Percentiles rank a stretch among this genome's conserved stretches.
phyloP scores from a whole-genome alignment of 2,888 invertebrate genomes.

The Neuroscelio doddi region DNA sequence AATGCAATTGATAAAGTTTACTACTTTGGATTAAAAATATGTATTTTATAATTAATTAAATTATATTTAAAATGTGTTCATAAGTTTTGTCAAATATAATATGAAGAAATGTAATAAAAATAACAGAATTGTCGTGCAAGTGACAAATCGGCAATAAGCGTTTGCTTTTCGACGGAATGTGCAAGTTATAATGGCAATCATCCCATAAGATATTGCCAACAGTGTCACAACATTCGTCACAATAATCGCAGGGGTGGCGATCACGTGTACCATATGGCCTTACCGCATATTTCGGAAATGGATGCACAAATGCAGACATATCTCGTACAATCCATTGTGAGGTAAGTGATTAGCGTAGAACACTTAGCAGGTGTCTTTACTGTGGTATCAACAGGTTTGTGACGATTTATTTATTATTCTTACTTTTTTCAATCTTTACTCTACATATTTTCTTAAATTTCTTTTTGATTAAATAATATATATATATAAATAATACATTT shows the following conservation, averaged over 20 bases:
- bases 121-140: conserved; percentile 90
- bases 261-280: conserved; percentile 91
- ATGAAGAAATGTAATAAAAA: conserved; percentile 8
- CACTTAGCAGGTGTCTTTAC: conserved; percentile 9
- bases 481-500: too few species aligned
- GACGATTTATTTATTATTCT: conserved; percentile 10
- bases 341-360: conserved; percentile 73
- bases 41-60: neutral
- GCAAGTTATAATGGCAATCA: conserved; percentile 96
- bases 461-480: too few species aligned
- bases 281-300: conserved; percentile 92
- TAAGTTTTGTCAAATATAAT: neutral
- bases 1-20: too few species aligned
- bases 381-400: conserved; percentile 25
- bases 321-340: conserved; percentile 94
- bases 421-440: too few species aligned
- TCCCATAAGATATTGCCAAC: conserved; percentile 93
- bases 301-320: conserved; percentile 93
- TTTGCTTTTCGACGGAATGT: conserved; percentile 98
- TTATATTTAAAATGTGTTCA: neutral
- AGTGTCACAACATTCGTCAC: conserved; percentile 91
- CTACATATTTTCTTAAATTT: too few species aligned
- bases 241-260: conserved; percentile 89
- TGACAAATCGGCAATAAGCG: conserved; percentile 93
- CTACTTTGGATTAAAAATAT: too few species aligned